These are phyloP conservation scores for Limenitis camilla DNA, from an alignment of 2,888 invertebrate species.

Conservation along the genomic window DNA sequence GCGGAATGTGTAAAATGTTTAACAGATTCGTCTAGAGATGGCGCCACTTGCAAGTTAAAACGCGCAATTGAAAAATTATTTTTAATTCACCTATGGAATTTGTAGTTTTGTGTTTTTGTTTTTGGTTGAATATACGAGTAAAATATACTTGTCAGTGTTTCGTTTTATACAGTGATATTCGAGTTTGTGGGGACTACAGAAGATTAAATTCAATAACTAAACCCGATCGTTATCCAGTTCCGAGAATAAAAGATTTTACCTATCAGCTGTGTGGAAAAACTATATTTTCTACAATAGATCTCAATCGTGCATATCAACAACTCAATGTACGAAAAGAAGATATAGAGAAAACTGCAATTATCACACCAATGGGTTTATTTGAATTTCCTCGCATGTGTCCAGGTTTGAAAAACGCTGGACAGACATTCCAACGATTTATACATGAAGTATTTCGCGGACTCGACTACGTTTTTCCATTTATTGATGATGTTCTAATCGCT, in stretches of 20 bases:
- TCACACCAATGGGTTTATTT: conserved; percentile 13
- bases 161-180: no score
- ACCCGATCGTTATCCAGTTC: conserved; percentile 37
- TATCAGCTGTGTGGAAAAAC: conserved; percentile 14
- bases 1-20: no score
- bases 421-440: conserved; percentile 7
- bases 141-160: no score
- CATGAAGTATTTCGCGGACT: background rate
- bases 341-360: conserved; percentile 21
- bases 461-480: background rate
- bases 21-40: no score
- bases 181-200: conserved; percentile 9
- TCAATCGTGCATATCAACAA: conserved; percentile 25
- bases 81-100: no score
- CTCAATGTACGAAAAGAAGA: conserved; percentile 13
- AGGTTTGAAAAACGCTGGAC: conserved; percentile 13
- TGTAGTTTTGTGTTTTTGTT: no score
- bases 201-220: conserved; percentile 9
- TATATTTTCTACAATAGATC: conserved; percentile 22
- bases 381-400: conserved; percentile 11
- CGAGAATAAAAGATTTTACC: conserved; percentile 25
- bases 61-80: no score
- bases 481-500: background rate
- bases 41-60: no score
- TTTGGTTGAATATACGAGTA: no score